phyloP scores from a whole-genome alignment of 2,888 invertebrate genomes.

The Podotricha telesiphe region DNA sequence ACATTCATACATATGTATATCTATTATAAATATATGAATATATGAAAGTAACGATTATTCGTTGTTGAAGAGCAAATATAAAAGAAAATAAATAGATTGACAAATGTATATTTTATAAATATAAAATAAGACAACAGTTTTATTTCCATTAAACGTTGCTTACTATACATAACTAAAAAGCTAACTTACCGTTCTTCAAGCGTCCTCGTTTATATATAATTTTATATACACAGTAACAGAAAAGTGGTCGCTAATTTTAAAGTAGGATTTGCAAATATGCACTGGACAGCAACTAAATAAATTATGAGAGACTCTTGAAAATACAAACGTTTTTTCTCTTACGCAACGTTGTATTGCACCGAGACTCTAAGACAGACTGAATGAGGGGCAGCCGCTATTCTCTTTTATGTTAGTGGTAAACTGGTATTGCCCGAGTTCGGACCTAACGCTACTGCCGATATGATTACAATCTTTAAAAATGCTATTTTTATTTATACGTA shows the following conservation, averaged over 20 bases:
- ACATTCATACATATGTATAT: slow-evolving; percentile 53
- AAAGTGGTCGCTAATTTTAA: not conserved
- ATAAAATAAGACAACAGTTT: not conserved
- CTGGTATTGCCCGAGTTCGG: slow-evolving; percentile 61
- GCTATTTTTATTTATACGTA: slow-evolving; percentile 37
- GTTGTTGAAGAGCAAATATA: slow-evolving; percentile 4
- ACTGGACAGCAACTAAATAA: slow-evolving; percentile 11
- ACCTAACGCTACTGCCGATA: slow-evolving; percentile 47
- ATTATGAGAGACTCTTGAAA: not conserved
- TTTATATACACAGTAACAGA: slow-evolving; percentile 1
- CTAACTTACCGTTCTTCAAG: slow-evolving; percentile 39
- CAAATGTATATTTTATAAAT: not conserved
- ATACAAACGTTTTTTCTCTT: slow-evolving; percentile 14
- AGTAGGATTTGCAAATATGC: not conserved
- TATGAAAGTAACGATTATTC: not conserved
- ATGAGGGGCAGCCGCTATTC: slow-evolving; percentile 72
- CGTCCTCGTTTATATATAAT: slow-evolving; percentile 34
- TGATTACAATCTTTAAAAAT: slow-evolving; percentile 55
- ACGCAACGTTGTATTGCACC: slow-evolving; percentile 46
- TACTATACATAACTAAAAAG: slow-evolving; percentile 20
- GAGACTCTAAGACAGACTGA: slow-evolving; percentile 67
- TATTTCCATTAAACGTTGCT: not conserved
- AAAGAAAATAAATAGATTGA: slow-evolving; percentile 13
- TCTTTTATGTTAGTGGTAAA: slow-evolving; percentile 78
- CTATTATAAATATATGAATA: slow-evolving; percentile 39